phyloP scores from a whole-genome alignment of 2,113 vertebrate species.

The Chionomys nivalis region DNA sequence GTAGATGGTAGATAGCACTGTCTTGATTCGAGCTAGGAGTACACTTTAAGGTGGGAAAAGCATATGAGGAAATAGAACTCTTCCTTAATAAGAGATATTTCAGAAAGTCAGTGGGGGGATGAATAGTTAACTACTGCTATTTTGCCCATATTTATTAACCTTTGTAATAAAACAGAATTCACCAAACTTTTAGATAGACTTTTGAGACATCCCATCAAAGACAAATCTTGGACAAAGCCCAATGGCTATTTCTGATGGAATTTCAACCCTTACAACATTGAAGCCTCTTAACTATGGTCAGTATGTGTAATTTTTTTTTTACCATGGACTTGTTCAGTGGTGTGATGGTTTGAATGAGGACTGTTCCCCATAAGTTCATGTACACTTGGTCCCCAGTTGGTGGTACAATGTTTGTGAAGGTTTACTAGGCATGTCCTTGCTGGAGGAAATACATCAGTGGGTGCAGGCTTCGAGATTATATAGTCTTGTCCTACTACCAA shows the following conservation, averaged over 20 bases:
- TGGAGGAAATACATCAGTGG: neutral
- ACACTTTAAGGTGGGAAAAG: neutral
- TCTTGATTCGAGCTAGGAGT: neutral
- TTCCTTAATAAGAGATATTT: neutral
- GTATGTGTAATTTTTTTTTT: neutral
- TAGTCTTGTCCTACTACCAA: neutral
- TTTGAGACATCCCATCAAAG: neutral
- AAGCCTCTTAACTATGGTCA: neutral
- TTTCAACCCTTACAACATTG: neutral
- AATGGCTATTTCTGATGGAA: neutral
- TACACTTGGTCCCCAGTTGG: neutral
- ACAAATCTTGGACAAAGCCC: neutral
- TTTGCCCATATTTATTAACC: neutral
- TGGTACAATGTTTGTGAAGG: neutral
- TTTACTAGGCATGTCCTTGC: too few species aligned
- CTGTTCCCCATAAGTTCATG: neutral
- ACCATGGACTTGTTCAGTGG: neutral
- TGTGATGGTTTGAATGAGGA: neutral
- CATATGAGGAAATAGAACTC: neutral
- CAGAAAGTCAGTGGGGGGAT: neutral
- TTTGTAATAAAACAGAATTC: neutral
- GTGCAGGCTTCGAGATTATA: neutral
- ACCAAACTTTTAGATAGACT: neutral
- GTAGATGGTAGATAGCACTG: neutral
- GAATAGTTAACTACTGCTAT: neutral